Conservation (phyloP, 2,888 invertebrate species). For the Scaptomyza polygonia region DNA sequence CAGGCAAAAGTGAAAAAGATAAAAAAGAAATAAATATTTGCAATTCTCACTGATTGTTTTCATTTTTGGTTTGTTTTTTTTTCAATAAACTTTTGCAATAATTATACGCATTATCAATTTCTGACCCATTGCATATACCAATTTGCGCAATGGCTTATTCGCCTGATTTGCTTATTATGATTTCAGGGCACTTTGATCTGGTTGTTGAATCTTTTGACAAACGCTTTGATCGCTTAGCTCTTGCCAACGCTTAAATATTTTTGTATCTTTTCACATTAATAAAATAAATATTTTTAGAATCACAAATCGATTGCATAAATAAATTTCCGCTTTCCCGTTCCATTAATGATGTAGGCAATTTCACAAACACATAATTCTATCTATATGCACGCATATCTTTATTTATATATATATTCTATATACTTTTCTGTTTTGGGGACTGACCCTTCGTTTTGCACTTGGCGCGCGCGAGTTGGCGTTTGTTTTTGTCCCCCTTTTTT, state of each 20-base stretch:
- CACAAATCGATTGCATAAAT: slow-evolving; percentile 54
- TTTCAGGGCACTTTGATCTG: slow-evolving; percentile 61
- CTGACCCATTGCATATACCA: slow-evolving; percentile 58
- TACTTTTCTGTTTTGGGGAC: slow-evolving; percentile 31
- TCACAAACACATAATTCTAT: slow-evolving; percentile 36
- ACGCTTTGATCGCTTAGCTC: slow-evolving; percentile 42
- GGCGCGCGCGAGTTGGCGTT: slow-evolving; percentile 57
- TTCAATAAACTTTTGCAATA: slow-evolving; percentile 9
- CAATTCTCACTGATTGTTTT: slow-evolving; percentile 28
- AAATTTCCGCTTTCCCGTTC: slow-evolving; percentile 41
- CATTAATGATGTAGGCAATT: slow-evolving; percentile 41
- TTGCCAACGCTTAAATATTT: slow-evolving; percentile 47
- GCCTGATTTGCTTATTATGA: slow-evolving; percentile 61
- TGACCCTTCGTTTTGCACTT: slow-evolving; percentile 64
- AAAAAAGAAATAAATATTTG: slow-evolving; percentile 33
- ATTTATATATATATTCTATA: slow-evolving; percentile 12
- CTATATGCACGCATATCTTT: slow-evolving; percentile 1
- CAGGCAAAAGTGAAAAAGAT: neutral
- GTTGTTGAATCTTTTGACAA: slow-evolving; percentile 27
- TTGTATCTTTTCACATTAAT: slow-evolving; percentile 45
- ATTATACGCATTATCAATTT: slow-evolving; percentile 56
- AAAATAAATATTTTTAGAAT: slow-evolving; percentile 39
- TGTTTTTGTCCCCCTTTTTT: slow-evolving; percentile 71
- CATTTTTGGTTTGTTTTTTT: neutral
- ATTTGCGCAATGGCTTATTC: slow-evolving; percentile 48